These are phyloP conservation scores for Lucilia cuprina DNA, from an alignment of 1,140 invertebrate genomes.

Conservation along the genomic window DNA sequence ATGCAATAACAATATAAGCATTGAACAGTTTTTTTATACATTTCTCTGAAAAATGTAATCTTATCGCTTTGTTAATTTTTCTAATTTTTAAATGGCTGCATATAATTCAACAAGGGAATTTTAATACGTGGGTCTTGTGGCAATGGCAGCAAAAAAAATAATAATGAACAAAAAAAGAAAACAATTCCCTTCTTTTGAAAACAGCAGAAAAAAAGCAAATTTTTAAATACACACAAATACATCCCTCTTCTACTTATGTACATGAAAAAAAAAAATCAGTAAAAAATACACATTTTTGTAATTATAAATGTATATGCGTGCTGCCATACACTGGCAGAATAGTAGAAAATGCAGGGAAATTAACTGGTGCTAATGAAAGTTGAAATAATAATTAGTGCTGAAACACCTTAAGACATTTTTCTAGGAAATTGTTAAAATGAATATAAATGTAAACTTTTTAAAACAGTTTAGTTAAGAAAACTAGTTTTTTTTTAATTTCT, in stretches of 20 bases:
- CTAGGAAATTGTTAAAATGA: too few species aligned
- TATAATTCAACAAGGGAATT: slow-evolving; percentile 16
- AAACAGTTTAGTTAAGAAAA: too few species aligned
- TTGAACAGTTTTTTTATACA: background rate
- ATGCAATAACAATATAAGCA: background rate
- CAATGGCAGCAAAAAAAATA: background rate
- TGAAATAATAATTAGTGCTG: too few species aligned
- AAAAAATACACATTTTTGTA: background rate
- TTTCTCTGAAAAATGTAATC: background rate
- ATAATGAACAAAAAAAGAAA: background rate
- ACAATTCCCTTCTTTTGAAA: background rate
- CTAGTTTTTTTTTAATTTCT: too few species aligned
- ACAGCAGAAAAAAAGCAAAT: background rate
- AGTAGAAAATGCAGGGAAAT: too few species aligned
- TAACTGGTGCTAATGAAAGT: too few species aligned
- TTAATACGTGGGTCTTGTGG: background rate
- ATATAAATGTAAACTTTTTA: too few species aligned
- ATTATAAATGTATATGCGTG: background rate
- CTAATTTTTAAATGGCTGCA: slow-evolving; percentile 9
- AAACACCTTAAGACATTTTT: too few species aligned
- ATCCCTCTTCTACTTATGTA: background rate
- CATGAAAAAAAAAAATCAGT: background rate
- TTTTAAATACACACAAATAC: background rate
- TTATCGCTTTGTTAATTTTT: slow-evolving; percentile 14
- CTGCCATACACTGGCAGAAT: background rate